Evolutionary conservation across 2,113 vertebrate species (phyloP), one percentile per base, ranked within the genome.

Genomic region (Felis chaus): DNA sequence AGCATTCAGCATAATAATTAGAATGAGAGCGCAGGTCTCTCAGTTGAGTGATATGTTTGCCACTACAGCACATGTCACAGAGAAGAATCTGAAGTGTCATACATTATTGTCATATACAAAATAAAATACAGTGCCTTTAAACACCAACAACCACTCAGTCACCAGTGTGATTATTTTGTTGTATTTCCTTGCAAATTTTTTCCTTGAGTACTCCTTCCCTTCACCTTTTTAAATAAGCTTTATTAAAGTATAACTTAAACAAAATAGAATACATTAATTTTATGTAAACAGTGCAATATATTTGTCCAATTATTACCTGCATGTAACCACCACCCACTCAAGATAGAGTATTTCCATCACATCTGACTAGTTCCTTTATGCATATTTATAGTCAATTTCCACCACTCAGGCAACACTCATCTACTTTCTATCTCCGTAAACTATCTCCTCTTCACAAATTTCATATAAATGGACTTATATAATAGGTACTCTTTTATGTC

Each of bases 151-250:
- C 12, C 53, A 92, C 29, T 5, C 4, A 25, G 45, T 65, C 31
- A 95, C 25, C 23, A 73, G 9, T 78, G 14, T 89, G 63, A 88
- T 53, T 82, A 63, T 69, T 93, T 66, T 96, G 23, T 86, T 78
- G 11, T 50, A 78, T 86, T 63, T 53, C 36, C 25, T 87, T 86
- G 41, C 18, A 68, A 36, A 55, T 2, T 11, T 23, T 80, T 87
- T 82, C 45, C 12, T 79, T 80, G 27, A 66, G 12, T 73, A 36
- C n/a, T 66, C 13, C 23, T 84, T 68, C 48, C 12, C 39, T 89
- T 92, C 3, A 68, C n/a, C 21, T 95, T 92, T 95, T 66, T 18
- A 82, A 93, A 61, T 71, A 79, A 96, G 65, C 7, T 71, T 94
- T 76, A 83, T 39, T 76, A 36, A 83, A 25, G 18, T 71, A 78